phyloP scores from a whole-genome alignment of 53 echinoderm and acorn worm genomes.

The Holothuria scabra region DNA sequence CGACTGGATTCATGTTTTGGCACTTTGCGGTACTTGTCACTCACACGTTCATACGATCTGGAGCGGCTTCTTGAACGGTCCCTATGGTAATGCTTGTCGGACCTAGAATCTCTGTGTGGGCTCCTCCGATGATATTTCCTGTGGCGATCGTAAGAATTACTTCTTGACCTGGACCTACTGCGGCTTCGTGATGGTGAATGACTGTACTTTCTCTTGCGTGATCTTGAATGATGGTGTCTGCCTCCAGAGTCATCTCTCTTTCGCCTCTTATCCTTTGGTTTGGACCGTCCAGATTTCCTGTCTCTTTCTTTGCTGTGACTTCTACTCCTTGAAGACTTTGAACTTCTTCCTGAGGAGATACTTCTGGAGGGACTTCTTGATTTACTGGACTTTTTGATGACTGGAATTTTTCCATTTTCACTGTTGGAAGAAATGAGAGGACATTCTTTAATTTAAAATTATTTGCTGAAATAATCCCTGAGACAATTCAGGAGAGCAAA shows the following conservation, averaged over 20 bases:
- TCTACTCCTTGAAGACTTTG: conserved; percentile 59
- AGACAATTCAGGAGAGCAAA: no score
- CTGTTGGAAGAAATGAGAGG: conserved; percentile 18
- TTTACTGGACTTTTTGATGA: conserved; percentile 58
- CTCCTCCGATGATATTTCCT: conserved; percentile 47
- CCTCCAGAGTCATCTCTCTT: conserved; percentile 52
- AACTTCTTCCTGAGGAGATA: conserved; percentile 63
- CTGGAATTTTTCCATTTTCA: conserved; percentile 64
- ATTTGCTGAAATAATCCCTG: no score
- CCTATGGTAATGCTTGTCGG: conserved; percentile 34
- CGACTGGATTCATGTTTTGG: conserved; percentile 63
- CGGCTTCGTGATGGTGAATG: conserved; percentile 57
- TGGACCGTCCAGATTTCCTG: background rate
- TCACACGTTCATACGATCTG: conserved; percentile 45
- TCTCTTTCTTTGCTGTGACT: conserved; percentile 51
- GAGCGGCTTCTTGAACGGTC: conserved; percentile 69
- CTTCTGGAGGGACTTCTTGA: conserved; percentile 52
- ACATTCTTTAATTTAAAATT: no score
- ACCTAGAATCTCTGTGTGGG: conserved; percentile 32
- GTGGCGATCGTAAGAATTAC: conserved; percentile 63
- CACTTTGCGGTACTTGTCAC: conserved; percentile 61
- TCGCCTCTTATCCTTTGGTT: conserved; percentile 63
- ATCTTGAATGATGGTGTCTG: conserved; percentile 48
- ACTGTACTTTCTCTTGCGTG: conserved; percentile 72
- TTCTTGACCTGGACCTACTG: conserved; percentile 48